Base-by-base conservation (phyloP, 2,113 vertebrate genomes). In the Calyptomena viridis region DNA sequence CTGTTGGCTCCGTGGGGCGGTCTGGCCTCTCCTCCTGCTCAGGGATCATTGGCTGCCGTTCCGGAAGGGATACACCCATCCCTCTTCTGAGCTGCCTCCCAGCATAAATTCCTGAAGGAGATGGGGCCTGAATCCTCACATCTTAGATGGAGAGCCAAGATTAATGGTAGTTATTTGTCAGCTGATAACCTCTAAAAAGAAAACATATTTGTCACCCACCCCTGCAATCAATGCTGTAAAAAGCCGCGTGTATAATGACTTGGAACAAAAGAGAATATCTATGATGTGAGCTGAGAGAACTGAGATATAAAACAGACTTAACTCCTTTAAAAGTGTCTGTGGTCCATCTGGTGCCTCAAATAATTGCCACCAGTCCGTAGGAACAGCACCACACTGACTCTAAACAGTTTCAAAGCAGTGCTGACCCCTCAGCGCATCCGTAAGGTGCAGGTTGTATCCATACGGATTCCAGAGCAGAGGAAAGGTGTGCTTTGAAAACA, bases 151-250 rank as follows among this genome's bases (percentile, higher is more conserved):
- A 73, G 71, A 88, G 27, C 27, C 42, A 59, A 89, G 80, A 94
- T 91, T 87, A 90, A 87, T 94, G 25, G 62, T 87, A 46, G 49
- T 89, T 96, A 82, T 94, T 94, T 85, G 30, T 89, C 91, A 87
- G 77, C 84, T 93, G 92, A 87, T 89, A 95, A 75, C 69, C 58
- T 79, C 74, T 79, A 62, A 76, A 90, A 91, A 92, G 73, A 64
- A 96, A 91, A 80, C 18, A 3, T 89, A 71, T 87, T 89, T 96
- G 72, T 93, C 89, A 83, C 50, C 69, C 69, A 74, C 58, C 46
- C 62, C 69, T 85, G 23, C 78, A 89, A 55, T 93, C 66, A 75
- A 31, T 92, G 77, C 24, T 80, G 27, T 83, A 55, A 71, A 89
- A 91, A 93, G 71, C 58, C 62, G 28, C 1, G 13, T n/a, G 11